Evolutionary conservation across 2,888 invertebrate genomes (phyloP), one percentile per base, ranked within the genome.

Genomic region (Drosophila cracens): DNA sequence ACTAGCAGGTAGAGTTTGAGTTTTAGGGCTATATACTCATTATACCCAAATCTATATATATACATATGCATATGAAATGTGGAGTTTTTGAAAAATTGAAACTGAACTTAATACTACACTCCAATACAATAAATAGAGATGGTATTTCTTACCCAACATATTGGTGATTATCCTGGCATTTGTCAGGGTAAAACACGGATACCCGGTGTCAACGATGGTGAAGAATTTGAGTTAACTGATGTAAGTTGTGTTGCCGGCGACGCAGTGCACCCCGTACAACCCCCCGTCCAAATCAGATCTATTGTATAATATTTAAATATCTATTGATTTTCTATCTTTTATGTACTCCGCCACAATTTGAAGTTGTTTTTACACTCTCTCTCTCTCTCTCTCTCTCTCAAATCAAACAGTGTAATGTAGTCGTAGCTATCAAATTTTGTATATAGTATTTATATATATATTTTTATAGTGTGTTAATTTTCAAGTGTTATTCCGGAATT

Each of bases 161-260:
- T 97, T 94, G 95, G 95, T 93, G 96, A 96, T 94, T 99, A 98
- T 95, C 95, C 95, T 94, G 97, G 96, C 95, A 96, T 98, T 94
- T 96, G 97, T 95, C 98, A 98, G 95, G 98, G 98, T 94, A 97
- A 97, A 95, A 97, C 96, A 93, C 96, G 96, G 94, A 98, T 99
- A 94, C 98, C 98, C 93, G 97, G 97, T 93, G 96, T 99, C 94
- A 98, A 98, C 95, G 99, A 99, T 95, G 95, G 95, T 91, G 96
- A 96, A 94, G 98, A 98, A 94, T 97, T 97, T 95, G 95, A 95
- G 93, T 94, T 95, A 92, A 97, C 97, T 92, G 96, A 97, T 94
- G 97, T 97, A 97, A 97, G 97, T 96, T 91, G 84, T 87, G 81
- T 81, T 78, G 70, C 79, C 77, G 81, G 62, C 70, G 60, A 66